These are phyloP conservation scores for Ptilonorhynchus violaceus DNA, from an alignment of 2,113 vertebrate species.

Conservation along the genomic window DNA sequence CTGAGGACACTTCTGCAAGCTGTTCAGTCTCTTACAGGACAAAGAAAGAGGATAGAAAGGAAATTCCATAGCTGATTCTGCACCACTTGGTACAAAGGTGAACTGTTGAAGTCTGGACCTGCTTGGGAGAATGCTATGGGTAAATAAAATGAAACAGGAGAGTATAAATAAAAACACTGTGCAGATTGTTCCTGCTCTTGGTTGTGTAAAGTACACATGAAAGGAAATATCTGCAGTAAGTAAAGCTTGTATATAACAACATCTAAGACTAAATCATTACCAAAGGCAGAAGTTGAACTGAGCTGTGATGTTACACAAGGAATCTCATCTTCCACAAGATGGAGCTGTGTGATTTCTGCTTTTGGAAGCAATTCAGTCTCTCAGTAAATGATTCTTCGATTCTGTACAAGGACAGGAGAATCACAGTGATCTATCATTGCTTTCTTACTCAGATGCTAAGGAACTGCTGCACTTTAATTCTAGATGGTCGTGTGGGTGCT, in stretches of 20 bases:
- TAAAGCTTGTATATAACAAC: not conserved
- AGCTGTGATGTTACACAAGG: not conserved
- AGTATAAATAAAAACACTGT: not conserved
- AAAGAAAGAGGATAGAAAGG: not conserved
- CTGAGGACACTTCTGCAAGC: not conserved
- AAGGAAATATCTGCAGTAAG: not conserved
- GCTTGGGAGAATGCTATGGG: not conserved
- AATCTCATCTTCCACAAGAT: slow-evolving; percentile 63
- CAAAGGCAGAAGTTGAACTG: not conserved
- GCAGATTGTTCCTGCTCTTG: not conserved
- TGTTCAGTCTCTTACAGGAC: not conserved
- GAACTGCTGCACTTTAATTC: slow-evolving; percentile 40
- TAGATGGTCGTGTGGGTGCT: slow-evolving; percentile 2
- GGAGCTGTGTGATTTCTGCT: slow-evolving; percentile 66
- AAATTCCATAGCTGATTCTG: not conserved
- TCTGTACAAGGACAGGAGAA: slow-evolving; percentile 1
- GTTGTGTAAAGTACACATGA: not conserved
- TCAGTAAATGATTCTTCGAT: not conserved
- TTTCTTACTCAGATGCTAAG: slow-evolving; percentile 33
- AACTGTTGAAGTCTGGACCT: not conserved
- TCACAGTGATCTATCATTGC: slow-evolving; percentile 3
- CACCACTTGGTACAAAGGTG: not conserved
- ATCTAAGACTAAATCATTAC: not conserved
- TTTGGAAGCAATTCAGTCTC: not conserved
- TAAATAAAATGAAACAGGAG: not conserved